Base-by-base conservation (phyloP, 2,113 vertebrate species). In the Petaurus breviceps region DNA sequence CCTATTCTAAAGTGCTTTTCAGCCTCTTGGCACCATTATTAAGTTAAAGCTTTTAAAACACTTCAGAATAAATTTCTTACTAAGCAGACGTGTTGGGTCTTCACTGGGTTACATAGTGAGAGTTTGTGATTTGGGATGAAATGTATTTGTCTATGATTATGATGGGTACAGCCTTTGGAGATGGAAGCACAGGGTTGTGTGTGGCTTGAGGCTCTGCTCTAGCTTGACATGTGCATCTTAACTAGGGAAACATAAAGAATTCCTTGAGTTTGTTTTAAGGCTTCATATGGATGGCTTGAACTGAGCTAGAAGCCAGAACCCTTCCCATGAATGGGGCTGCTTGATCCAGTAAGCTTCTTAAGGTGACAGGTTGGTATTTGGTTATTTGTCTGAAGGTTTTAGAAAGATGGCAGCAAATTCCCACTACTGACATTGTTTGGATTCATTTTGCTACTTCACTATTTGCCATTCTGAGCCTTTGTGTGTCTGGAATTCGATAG, bases 81-180 rank as follows among this genome's bases (percentile, higher is more conserved):
- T 94, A 0, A 68, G 94, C 91, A 95, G 93, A 95, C 14, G 49
- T 51, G 49, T 93, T 95, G 94, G 37, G 6, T 96, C 37, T 95
- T 97, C 54, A 92, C 52, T 96, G 90, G 96, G 96, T 94, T 95
- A 53, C 95, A 9, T 95, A 90, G 89, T 57, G 97, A 95, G 89
- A 93, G 92, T 55, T 53, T 97, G 95, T 94, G 50, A 55, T 96
- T 96, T 92, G 94, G 91, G 95, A 51, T 97, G 46, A 90, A 37
- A 49, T 97, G 97, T 95, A 53, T 91, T 97, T 98, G 98, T 54
- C 37, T 92, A 46, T 95, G 47, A 97, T 97, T 97, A 95, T 98
- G 93, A 92, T 98, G 94, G 97, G 9, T 96, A 94, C 96, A 98
- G 97, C 97, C 97, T 98, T 96, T 98, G 98, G 97, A 98, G 97